Percentiles rank a stretch among this genome's conserved stretches.
phyloP scores from a whole-genome alignment of 1,140 invertebrate genomes.

The Frieseomelitta varia region DNA sequence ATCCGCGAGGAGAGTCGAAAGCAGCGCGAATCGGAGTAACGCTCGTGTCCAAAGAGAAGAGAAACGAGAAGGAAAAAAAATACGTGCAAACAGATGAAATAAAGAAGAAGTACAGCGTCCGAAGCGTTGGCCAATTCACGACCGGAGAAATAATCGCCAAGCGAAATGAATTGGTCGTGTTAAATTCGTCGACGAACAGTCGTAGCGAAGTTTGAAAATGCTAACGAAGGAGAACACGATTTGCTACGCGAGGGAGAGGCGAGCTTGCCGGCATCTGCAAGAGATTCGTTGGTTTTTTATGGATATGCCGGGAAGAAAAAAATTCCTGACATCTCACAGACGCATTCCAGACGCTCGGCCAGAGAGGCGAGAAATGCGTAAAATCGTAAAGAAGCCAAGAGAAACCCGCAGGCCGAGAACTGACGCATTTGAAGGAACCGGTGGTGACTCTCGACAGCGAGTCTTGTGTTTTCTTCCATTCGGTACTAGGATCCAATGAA shows the following conservation, averaged over 20 bases:
- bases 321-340: slow-evolving; percentile 39
- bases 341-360: slow-evolving; percentile 30
- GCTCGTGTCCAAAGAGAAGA: background rate
- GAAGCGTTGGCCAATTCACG: background rate
- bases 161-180: slow-evolving; percentile 21
- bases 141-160: slow-evolving; percentile 1
- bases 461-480: slow-evolving; percentile 4
- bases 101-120: background rate
- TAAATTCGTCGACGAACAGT: background rate
- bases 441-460: background rate
- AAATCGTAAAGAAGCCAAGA: slow-evolving; percentile 9
- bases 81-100: slow-evolving; percentile 18
- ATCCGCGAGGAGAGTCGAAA: background rate
- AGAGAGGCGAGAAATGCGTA: slow-evolving; percentile 11
- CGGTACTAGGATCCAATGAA: background rate
- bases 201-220: background rate
- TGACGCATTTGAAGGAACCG: background rate
- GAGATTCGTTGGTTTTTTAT: slow-evolving; percentile 39
- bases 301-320: slow-evolving; percentile 9
- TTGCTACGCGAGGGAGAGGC: background rate
- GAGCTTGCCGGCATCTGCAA: slow-evolving; percentile 1
- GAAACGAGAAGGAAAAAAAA: background rate
- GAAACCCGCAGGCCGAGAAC: background rate
- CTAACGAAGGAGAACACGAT: too few relatives aligned
- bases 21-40: background rate